phyloP scores from a whole-genome alignment of 2,113 vertebrate species.

The Callaeas wilsoni region DNA sequence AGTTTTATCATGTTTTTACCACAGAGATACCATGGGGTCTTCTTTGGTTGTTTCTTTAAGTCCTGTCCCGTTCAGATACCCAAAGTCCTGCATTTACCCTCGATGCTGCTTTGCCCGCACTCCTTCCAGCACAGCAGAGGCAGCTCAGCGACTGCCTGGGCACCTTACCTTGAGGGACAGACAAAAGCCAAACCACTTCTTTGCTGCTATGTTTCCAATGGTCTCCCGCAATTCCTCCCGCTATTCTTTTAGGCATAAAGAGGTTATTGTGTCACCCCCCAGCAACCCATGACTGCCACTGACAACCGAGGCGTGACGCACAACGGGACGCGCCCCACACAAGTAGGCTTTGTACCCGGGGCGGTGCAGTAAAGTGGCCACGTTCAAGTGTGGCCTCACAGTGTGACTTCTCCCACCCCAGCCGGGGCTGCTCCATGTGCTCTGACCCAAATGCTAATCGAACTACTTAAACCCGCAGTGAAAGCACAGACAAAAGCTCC shows the following conservation, averaged over 20 bases:
- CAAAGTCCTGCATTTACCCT: background rate
- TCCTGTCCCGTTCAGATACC: background rate
- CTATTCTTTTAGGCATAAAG: conserved; percentile 24
- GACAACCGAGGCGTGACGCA: background rate
- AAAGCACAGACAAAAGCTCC: background rate
- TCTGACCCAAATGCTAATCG: background rate
- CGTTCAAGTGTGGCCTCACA: background rate
- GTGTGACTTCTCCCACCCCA: background rate
- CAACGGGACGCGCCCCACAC: background rate
- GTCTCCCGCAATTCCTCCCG: background rate
- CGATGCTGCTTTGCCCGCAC: accelerated
- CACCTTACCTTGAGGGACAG: background rate
- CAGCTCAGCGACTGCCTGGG: background rate
- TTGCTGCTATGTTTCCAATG: background rate
- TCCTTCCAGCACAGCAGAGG: background rate
- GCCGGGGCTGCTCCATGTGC: background rate
- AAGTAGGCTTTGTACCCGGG: background rate
- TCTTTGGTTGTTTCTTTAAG: background rate
- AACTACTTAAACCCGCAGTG: background rate
- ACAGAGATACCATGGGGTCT: background rate
- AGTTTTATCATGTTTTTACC: background rate
- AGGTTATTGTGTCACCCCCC: background rate
- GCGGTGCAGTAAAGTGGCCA: background rate
- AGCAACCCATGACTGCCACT: background rate
- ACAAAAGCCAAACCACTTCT: background rate